These are phyloP conservation scores for Tanytarsus gracilentus DNA, from an alignment of 2,888 invertebrate species.

Conservation along the genomic window DNA sequence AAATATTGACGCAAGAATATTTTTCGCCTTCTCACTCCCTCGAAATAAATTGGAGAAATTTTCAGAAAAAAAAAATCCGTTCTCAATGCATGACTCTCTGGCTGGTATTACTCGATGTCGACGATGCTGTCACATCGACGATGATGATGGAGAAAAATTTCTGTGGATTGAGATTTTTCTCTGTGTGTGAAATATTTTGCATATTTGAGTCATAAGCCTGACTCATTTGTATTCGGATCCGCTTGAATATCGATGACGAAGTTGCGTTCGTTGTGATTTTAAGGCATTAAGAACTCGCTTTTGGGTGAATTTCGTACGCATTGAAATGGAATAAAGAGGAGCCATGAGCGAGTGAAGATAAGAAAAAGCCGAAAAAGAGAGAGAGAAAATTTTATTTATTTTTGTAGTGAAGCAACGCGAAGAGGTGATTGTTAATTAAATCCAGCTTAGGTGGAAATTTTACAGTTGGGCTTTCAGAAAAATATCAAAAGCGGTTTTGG, in stretches of 20 bases:
- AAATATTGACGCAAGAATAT: conserved; percentile 6
- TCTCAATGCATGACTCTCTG: background rate
- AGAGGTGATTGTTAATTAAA: too few relatives aligned
- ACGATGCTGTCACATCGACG: background rate
- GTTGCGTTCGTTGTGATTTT: background rate
- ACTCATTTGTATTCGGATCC: background rate
- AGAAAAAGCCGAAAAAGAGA: too few relatives aligned
- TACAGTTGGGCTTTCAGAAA: too few relatives aligned
- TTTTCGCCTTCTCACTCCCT: too few relatives aligned
- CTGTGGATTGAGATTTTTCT: background rate
- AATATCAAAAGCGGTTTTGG: too few relatives aligned
- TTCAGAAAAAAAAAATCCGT: background rate
- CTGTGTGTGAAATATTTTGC: conserved; percentile 10
- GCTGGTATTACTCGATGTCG: conserved; percentile 22
- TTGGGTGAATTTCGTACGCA: background rate
- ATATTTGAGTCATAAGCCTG: conserved; percentile 2
- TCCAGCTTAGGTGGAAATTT: too few relatives aligned
- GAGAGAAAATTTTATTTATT: too few relatives aligned
- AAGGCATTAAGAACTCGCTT: background rate
- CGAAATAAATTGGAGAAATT: background rate
- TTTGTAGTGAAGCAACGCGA: too few relatives aligned
- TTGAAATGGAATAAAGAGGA: too few relatives aligned
- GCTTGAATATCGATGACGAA: conserved; percentile 2
- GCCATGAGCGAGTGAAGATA: too few relatives aligned
- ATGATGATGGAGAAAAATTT: background rate